Evolutionary conservation across 1,140 invertebrate genomes (phyloP), one percentile per base, ranked within the genome.

Genomic region (Heterodera carotae): DNA sequence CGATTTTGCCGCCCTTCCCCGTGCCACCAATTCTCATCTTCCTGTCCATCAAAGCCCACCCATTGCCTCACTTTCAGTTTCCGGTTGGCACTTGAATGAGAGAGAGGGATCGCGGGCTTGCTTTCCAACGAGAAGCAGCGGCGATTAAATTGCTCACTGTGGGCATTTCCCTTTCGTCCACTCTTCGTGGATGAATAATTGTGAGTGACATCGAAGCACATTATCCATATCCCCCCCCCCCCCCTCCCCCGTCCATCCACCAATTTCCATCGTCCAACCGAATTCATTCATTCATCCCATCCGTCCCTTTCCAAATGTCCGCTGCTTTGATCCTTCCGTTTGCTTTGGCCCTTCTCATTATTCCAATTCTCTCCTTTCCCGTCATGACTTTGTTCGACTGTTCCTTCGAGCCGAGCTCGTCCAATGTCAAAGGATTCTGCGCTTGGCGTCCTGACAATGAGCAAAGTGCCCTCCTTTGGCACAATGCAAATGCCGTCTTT

Each of bases 401-500:
- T 74, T 48, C 72, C 22, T 74, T 74, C 31, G 53, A 76, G 39
- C 22, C 33, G 36, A 8, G n/a, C 18, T 31, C 59, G 22, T 43
- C 48, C 7, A n/a, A 31, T 22, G 25, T 8, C 53, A 29, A 77
- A 39, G 69, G 60, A 12, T 76, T 66, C 36, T 76, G 43, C 39
- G 48, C 33, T 15, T 77, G 59, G 39, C 25, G 64, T 18, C 56
- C 56, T 25, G 56, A 64, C 22, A 74, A n/a, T 33, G 33, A 27
- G n/a, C 62, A 66, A 18, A 66, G 73, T 22, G 73, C 73, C 25
- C 73, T 31, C 15, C 18, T 77, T 29, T 77, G 76, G 76, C 64
- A 77, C 64, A 77, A 66, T 25, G 76, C 70, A 25, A 56, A 76
- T 34, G 75, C 67, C 43, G 76, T 77, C 6, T 34, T 77, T 15